phyloP scores from a whole-genome alignment of 2,113 vertebrate species.

The Varanus salvator region DNA sequence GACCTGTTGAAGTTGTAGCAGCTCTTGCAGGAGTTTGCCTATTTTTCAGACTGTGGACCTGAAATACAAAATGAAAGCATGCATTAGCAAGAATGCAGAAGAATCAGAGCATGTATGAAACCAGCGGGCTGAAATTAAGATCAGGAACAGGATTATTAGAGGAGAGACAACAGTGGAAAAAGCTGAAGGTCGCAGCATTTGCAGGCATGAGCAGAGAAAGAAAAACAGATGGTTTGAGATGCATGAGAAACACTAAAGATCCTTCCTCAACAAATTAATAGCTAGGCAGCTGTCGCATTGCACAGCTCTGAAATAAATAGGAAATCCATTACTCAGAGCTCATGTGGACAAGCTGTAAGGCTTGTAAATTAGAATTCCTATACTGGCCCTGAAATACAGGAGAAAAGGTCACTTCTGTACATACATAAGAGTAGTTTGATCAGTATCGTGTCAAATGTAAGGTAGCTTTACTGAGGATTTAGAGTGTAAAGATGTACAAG shows the following conservation, averaged over 20 bases:
- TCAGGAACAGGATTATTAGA: not conserved
- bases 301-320: not conserved
- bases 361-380: constrained; percentile 7
- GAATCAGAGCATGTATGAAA: not conserved
- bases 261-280: constrained; percentile 25
- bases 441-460: not conserved
- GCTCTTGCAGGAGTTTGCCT: not conserved
- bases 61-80: not conserved
- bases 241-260: constrained; percentile 15
- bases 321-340: not conserved
- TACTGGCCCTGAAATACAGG: constrained; percentile 44
- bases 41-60: not conserved
- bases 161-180: not conserved
- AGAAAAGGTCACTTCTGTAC: constrained; percentile 36
- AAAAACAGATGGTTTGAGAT: constrained; percentile 24
- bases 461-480: not conserved
- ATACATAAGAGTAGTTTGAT: not conserved
- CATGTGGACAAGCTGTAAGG: not conserved
- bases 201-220: not conserved
- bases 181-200: not conserved
- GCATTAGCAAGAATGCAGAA: not conserved
- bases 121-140: not conserved
- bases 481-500: not conserved
- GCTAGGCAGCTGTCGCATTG: constrained; percentile 4
- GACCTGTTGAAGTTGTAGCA: not conserved